A percentile compares a stretch with the other conserved stretches of the same genome.
Conservation (phyloP, 2,113 vertebrate species). For the Gracilinanus agilis region DNA sequence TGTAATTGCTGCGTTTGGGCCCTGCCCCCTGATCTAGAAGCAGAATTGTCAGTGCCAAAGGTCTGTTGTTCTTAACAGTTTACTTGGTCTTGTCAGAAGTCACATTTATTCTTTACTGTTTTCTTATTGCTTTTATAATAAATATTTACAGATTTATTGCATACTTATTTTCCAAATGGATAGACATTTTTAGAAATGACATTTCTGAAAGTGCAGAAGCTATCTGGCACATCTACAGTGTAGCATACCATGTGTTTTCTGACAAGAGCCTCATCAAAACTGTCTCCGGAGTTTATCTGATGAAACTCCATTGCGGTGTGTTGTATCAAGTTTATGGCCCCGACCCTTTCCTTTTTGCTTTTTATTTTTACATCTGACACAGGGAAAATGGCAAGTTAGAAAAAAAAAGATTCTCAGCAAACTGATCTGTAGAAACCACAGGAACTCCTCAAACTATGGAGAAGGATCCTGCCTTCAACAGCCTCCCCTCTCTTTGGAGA, state of each 20-base stretch:
- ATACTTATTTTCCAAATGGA: conserved; percentile 76
- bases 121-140: conserved; percentile 83
- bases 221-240: conserved; percentile 74
- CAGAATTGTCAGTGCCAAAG: conserved; percentile 62
- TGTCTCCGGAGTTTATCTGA: conserved; percentile 77
- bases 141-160: conserved; percentile 82
- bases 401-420: conserved; percentile 67
- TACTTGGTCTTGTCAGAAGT: conserved; percentile 74
- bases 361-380: conserved; percentile 77
- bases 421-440: conserved; percentile 49
- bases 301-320: conserved; percentile 65
- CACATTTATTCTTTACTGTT: conserved; percentile 76
- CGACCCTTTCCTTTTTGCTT: conserved; percentile 68
- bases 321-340: conserved; percentile 77
- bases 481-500: conserved; percentile 19
- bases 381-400: conserved; percentile 70
- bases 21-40: conserved; percentile 67
- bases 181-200: conserved; percentile 77
- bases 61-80: conserved; percentile 77
- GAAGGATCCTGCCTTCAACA: neutral
- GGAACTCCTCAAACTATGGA: conserved; percentile 16
- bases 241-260: conserved; percentile 80
- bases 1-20: conserved; percentile 16
- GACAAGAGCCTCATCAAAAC: conserved; percentile 80
- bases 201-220: conserved; percentile 79